Evolutionary conservation across 1,140 invertebrate species (phyloP).

Genomic region (Trichoplusia ni): DNA sequence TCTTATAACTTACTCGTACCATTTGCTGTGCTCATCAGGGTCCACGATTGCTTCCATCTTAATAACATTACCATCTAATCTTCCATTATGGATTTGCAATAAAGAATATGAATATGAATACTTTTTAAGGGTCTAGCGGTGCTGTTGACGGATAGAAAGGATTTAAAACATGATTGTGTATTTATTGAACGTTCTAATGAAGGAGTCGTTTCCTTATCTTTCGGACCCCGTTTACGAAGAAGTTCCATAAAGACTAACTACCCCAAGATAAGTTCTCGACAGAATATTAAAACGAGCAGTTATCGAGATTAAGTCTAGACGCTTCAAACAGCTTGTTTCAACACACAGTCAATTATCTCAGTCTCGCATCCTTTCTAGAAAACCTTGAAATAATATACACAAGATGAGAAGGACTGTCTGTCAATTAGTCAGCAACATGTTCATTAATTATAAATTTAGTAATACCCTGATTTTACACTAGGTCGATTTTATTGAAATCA

Average conservation of each 20-base stretch:
- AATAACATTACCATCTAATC: too few relatives aligned
- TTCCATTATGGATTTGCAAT: too few relatives aligned
- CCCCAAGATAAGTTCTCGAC: neutral
- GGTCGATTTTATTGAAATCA: neutral
- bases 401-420: neutral
- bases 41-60: too few relatives aligned
- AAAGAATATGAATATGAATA: too few relatives aligned
- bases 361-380: neutral
- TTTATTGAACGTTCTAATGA: too few relatives aligned
- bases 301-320: slow-evolving; percentile 3
- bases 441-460: neutral
- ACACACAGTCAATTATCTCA: neutral
- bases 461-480: neutral
- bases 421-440: neutral
- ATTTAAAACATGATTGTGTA: too few relatives aligned
- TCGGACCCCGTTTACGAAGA: too few relatives aligned
- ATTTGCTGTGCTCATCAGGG: too few relatives aligned
- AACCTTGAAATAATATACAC: neutral
- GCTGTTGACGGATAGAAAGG: too few relatives aligned
- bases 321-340: neutral
- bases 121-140: too few relatives aligned
- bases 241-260: neutral
- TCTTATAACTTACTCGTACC: too few relatives aligned
- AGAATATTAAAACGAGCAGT: slow-evolving; percentile 9
- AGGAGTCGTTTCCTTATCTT: too few relatives aligned